These are phyloP conservation scores for Strigops habroptila DNA, from an alignment of 2,113 vertebrate genomes.

Conservation along the genomic window DNA sequence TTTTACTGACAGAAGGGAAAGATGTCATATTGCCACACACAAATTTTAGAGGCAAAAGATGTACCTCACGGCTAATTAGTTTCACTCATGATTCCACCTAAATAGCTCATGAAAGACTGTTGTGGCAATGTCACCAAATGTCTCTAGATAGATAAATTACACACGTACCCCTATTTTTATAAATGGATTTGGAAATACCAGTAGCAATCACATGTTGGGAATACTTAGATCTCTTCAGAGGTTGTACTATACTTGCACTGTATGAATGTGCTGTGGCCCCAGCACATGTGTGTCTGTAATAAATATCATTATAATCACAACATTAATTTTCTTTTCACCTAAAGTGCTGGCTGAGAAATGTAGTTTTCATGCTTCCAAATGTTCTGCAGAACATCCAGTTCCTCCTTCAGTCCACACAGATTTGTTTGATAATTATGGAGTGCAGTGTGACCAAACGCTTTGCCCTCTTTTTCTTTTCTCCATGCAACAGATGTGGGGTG, in stretches of 20 bases:
- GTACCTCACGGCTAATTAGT: constrained; percentile 11
- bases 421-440: not conserved
- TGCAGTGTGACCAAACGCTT: not conserved
- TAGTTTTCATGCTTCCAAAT: not conserved
- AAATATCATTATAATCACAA: not conserved
- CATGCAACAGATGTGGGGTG: not conserved
- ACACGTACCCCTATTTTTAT: constrained; percentile 50
- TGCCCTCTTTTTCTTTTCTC: not conserved
- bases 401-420: not conserved
- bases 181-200: constrained; percentile 45
- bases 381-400: constrained; percentile 8
- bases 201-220: not conserved
- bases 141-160: constrained; percentile 37
- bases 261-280: not conserved
- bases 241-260: not conserved
- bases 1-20: not conserved
- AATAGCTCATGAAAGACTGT: constrained; percentile 37
- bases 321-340: not conserved
- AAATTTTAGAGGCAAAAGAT: constrained; percentile 40
- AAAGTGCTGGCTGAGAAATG: not conserved
- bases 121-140: constrained; percentile 45
- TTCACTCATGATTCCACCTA: constrained; percentile 20
- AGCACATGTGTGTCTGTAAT: not conserved
- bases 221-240: constrained; percentile 1
- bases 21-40: not conserved